These are phyloP conservation scores for Drosophila seclusa DNA, from an alignment of 2,888 invertebrate genomes.

Conservation along the genomic window DNA sequence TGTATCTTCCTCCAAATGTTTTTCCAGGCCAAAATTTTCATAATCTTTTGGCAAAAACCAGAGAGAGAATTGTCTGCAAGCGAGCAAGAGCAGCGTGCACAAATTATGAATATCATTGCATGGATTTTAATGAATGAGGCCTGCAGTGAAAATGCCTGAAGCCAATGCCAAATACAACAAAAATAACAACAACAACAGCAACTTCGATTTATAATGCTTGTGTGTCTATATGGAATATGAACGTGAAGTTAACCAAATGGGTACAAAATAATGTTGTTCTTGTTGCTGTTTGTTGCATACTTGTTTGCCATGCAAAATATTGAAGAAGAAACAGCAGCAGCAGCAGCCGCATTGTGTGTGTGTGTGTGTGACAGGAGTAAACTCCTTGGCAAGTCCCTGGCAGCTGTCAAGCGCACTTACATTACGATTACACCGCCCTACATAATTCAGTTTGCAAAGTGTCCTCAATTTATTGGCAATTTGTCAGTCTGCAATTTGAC, in stretches of 20 bases:
- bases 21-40: slow-evolving; percentile 83
- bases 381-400: slow-evolving; percentile 53
- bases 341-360: slow-evolving; percentile 22
- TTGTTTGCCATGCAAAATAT: slow-evolving; percentile 4
- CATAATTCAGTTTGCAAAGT: slow-evolving; percentile 2
- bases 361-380: slow-evolving; percentile 51
- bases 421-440: slow-evolving; percentile 39
- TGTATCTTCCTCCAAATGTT: slow-evolving; percentile 8
- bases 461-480: not conserved
- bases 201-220: slow-evolving; percentile 38
- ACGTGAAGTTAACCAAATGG: slow-evolving; percentile 31
- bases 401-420: slow-evolving; percentile 51
- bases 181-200: slow-evolving; percentile 4
- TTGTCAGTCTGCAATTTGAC: not conserved
- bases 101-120: slow-evolving; percentile 66
- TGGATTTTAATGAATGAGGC: slow-evolving; percentile 54
- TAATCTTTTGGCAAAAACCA: slow-evolving; percentile 80
- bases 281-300: slow-evolving; percentile 3
- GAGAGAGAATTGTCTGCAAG: slow-evolving; percentile 60
- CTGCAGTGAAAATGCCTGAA: slow-evolving; percentile 36
- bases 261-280: slow-evolving; percentile 18
- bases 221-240: slow-evolving; percentile 34
- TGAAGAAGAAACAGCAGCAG: not conserved
- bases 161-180: slow-evolving; percentile 23
- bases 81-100: slow-evolving; percentile 38